Base-by-base conservation (phyloP, 2,113 vertebrate genomes). In the Pipa parva region DNA sequence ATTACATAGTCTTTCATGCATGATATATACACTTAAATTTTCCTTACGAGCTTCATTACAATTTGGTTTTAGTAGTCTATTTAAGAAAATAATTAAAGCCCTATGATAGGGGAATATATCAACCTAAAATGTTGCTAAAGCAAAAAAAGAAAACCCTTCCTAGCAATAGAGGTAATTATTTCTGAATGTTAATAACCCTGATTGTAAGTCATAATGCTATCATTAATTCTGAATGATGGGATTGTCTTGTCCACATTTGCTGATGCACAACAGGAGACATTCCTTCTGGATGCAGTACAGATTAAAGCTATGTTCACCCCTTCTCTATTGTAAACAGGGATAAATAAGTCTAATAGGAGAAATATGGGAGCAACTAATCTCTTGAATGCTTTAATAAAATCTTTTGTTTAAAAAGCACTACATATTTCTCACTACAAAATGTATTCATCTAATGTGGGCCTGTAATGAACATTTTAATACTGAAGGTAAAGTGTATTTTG, bases 11-110 rank as follows among this genome's bases (percentile, higher is more conserved):
- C 29, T 6, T 42, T n/a, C 39, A 15, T 42, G 39, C 6, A 15
- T 42, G 39, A 1, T 42, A n/a, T 59, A 25, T 59, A 49, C 28
- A 67, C 29, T 28, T 37, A 31, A 29, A 26, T 46, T 52, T 68
- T 39, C 45, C 25, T 45, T 60, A 39, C 52, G 37, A 60, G 46
- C 50, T 50, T 68, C 49, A 68, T 52, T 68, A 51, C 65, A 36
- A 21, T 52, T 68, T 55, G 42, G 27, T 37, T 60, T 69, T 61
- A 52, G 31, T 28, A 45, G 57, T 50, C 18, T 69, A 22, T 37
- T 69, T 28, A 60, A 48, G 18, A 22, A 52, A 59, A 70, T 70
- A 70, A 70, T 70, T 70, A 61, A 70, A 37, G 66, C 54, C 58
- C 11, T 54, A 36, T 70, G 58, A 70, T 68, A 68, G 57, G 51